Conservation (phyloP, 2,797 vertebrate species). For the Bradypodion ventrale region DNA sequence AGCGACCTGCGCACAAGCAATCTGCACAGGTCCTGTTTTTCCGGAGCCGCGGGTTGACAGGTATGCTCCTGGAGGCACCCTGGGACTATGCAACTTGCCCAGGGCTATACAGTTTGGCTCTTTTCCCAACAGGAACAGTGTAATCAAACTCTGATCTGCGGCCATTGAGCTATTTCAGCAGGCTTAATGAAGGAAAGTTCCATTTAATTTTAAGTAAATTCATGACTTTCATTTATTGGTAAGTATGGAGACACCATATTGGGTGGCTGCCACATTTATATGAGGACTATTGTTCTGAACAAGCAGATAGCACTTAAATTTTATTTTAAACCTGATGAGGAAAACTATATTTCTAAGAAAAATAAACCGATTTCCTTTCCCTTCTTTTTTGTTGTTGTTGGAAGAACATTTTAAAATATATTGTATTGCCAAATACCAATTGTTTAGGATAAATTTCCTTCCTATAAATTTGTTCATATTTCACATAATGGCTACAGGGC, state of each 20-base stretch:
- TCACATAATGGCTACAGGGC: background rate
- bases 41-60: too few species aligned
- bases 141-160: too few species aligned
- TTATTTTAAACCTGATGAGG: background rate
- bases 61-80: too few species aligned
- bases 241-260: background rate
- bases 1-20: too few species aligned
- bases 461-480: accelerated
- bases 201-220: background rate
- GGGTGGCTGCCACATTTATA: accelerated
- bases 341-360: background rate
- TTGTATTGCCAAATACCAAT: background rate
- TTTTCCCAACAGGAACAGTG: too few species aligned
- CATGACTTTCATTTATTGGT: background rate
- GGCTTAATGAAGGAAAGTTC: background rate
- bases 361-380: accelerated
- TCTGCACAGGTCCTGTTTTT: too few species aligned
- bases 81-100: too few species aligned
- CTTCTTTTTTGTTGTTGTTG: background rate
- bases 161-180: too few species aligned
- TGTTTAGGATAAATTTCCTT: background rate
- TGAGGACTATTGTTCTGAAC: background rate
- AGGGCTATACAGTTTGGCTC: too few species aligned
- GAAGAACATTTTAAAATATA: background rate
- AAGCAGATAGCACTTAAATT: background rate